These are phyloP conservation scores for Colossoma macropomum DNA, from an alignment of 2,113 vertebrate genomes.

Conservation along the genomic window DNA sequence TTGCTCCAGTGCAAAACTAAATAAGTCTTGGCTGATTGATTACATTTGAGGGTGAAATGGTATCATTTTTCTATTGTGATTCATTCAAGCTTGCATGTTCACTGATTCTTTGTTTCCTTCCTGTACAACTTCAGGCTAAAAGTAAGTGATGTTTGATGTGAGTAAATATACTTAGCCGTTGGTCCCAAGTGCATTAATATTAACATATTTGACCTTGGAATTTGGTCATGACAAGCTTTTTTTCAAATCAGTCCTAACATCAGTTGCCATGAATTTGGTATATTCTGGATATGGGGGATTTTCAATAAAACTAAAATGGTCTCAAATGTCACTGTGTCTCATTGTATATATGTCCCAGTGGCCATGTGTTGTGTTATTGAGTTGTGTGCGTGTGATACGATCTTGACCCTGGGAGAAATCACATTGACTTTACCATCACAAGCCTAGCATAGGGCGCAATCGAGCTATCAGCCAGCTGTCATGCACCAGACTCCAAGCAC, in stretches of 20 bases:
- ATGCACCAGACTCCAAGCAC: conserved; percentile 8
- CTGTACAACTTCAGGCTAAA: no score
- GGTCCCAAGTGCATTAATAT: conserved; percentile 1
- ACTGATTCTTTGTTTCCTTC: no score
- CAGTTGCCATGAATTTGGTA: not conserved
- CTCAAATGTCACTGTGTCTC: conserved; percentile 37
- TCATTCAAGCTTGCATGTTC: no score
- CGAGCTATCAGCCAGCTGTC: conserved; percentile 51
- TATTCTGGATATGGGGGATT: conserved; percentile 1
- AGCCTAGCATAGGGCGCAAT: conserved; percentile 42
- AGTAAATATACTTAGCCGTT: not conserved
- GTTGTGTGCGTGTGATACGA: conserved; percentile 37
- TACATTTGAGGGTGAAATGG: no score
- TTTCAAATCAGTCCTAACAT: not conserved
- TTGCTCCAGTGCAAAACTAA: no score
- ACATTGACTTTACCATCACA: conserved; percentile 35
- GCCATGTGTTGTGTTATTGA: conserved; percentile 40
- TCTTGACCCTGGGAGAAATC: conserved; percentile 44
- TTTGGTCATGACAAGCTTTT: conserved; percentile 10
- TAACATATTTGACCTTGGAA: conserved; percentile 9
- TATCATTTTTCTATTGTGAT: no score
- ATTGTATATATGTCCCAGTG: conserved; percentile 27
- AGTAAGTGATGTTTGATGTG: not conserved
- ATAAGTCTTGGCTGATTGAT: no score
- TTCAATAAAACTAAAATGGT: conserved; percentile 15